phyloP scores from a whole-genome alignment of 2,888 invertebrate genomes.

The Pachymerium ferrugineum region DNA sequence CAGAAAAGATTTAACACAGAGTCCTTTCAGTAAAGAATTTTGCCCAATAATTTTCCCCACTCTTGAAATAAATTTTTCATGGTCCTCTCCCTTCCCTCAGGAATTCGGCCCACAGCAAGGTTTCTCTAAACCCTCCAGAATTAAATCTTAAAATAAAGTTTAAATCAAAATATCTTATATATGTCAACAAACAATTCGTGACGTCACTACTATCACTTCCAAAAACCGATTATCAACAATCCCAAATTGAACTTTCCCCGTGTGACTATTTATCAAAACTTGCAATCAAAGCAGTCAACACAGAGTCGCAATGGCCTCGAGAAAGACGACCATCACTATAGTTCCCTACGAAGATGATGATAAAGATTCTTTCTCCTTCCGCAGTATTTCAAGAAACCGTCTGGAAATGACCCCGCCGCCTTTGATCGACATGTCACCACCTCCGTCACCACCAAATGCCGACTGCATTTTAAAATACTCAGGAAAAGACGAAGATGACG shows the following conservation, averaged over 20 bases:
- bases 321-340: background rate
- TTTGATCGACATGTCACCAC: background rate
- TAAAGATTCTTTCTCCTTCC: no score
- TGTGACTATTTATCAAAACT: background rate
- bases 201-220: background rate
- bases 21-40: no score
- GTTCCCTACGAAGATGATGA: background rate
- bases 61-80: no score
- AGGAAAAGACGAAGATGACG: constrained; percentile 5
- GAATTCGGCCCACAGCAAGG: no score
- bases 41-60: no score
- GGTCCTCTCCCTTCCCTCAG: no score
- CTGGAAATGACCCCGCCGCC: constrained; percentile 22
- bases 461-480: background rate
- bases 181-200: no score
- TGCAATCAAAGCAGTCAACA: background rate
- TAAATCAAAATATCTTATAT: no score
- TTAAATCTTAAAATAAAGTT: no score
- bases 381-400: constrained; percentile 16
- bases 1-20: no score
- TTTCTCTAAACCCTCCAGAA: no score
- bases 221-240: no score
- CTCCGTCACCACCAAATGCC: background rate
- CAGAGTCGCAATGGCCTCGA: background rate
- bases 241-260: background rate